These are phyloP conservation scores for Bradypodion ventrale DNA, from an alignment of 2,797 vertebrate genomes.

Conservation along the genomic window DNA sequence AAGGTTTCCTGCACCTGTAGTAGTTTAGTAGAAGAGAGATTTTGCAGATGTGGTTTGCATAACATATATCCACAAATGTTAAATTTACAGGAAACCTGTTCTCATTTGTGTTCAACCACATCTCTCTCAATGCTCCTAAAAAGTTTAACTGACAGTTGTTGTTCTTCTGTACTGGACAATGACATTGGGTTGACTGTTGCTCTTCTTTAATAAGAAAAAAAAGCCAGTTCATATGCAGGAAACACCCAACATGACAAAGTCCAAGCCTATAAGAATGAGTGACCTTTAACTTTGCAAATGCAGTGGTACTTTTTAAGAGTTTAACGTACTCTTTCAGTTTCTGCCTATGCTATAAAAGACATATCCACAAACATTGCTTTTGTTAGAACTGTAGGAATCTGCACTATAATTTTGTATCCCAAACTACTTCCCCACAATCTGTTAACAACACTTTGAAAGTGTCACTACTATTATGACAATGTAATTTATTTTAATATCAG, in stretches of 20 bases:
- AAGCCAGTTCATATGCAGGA: neutral
- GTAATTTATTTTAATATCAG: neutral
- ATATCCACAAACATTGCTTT: conserved; percentile 3
- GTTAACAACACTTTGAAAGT: neutral
- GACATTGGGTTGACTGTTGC: neutral
- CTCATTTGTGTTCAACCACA: neutral
- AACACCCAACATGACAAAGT: neutral
- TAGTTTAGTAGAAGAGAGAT: neutral
- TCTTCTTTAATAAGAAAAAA: neutral
- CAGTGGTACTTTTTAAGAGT: too few species aligned
- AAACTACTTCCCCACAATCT: neutral
- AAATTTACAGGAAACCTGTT: neutral
- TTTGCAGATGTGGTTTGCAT: neutral
- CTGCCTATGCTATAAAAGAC: neutral
- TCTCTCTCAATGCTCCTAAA: neutral
- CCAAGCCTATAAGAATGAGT: neutral
- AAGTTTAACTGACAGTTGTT: neutral
- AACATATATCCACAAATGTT: neutral
- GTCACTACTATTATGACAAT: too few species aligned
- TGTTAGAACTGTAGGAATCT: neutral
- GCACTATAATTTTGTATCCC: neutral
- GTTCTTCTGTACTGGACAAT: neutral
- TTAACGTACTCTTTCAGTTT: too few species aligned
- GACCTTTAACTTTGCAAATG: neutral
- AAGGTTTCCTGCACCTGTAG: neutral